Evolutionary conservation across 2,888 invertebrate genomes (phyloP), one percentile per base, ranked within the genome.

Genomic region (Pimpla rufipes): DNA sequence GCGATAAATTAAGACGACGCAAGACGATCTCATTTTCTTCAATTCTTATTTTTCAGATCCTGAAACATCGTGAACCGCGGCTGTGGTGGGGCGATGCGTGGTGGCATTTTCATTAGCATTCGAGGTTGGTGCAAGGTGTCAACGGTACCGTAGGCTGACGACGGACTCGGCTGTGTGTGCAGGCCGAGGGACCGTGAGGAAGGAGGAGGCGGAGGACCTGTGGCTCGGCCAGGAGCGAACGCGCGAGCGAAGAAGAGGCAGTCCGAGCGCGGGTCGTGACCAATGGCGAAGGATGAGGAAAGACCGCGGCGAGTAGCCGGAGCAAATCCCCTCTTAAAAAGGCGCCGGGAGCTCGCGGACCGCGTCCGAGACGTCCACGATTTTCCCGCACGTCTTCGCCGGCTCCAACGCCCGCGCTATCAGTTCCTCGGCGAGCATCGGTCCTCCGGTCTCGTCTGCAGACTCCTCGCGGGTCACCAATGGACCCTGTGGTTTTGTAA

Each of bases 401-500:
- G 86, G 83, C 87, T 75, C 79, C 79, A 83, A 89, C 90, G 88
- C 89, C 89, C 87, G 88, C 90, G 88, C 90, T 87, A 89, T 89
- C 92, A 93, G 93, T 93, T 90, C 90, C 88, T 90, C 89, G 85
- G 85, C 88, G 85, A 88, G 86, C 84, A 84, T 86, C 85, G 82
- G 83, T 79, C 77, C 85, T 88, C 86, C 87, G 87, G 82, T 87
- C 85, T 89, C 85, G 88, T 87, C 75, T 23, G 23, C 23, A 23
- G 55, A 23, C 55, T 23, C 55, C 5, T 2, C 29, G 29, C 29
- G 29, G 29, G 11, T 23, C 23, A 2, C 11, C 21, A 1, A 23
- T 23, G 13, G 23, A 11, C 0, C 23, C 10, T 55, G 21, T 55
- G 55, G 23, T 55, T 23, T 55, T 55, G 21, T 16, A 45, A 10